These are phyloP conservation scores for Triplophysa tibetana DNA, from an alignment of 2,113 vertebrate species.

Conservation along the genomic window DNA sequence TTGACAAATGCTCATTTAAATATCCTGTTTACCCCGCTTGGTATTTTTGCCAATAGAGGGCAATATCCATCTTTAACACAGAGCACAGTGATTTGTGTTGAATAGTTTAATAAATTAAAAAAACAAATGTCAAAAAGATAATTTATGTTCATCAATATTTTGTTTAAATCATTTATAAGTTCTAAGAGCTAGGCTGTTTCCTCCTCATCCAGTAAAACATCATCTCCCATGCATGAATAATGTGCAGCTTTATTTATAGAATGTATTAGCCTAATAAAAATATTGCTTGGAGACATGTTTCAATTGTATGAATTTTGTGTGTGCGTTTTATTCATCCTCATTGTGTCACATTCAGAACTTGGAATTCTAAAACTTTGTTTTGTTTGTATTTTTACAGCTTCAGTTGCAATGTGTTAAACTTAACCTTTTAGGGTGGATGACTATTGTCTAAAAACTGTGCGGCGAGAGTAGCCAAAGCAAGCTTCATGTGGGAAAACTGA, in stretches of 20 bases:
- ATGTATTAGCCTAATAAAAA: constrained; percentile 38
- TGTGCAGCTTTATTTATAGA: constrained; percentile 20
- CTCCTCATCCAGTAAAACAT: not conserved
- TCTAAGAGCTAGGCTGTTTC: not conserved
- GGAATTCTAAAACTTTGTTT: not conserved
- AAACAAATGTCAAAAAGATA: too few species aligned
- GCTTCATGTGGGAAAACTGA: too few species aligned
- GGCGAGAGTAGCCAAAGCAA: too few species aligned
- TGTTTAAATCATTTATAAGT: not conserved
- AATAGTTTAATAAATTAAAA: too few species aligned
- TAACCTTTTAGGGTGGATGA: too few species aligned
- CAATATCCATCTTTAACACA: not conserved
- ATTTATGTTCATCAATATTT: not conserved
- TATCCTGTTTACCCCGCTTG: not conserved
- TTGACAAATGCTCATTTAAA: not conserved
- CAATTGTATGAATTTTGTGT: constrained; percentile 3
- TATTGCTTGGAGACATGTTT: constrained; percentile 28
- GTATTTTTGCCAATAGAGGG: constrained; percentile 5
- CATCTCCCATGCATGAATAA: not conserved
- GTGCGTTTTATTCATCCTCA: not conserved
- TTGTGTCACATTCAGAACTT: not conserved
- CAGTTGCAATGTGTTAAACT: not conserved
- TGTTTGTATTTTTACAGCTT: not conserved
- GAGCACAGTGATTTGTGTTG: not conserved
- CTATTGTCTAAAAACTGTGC: too few species aligned